Conservation (phyloP, 2,797 vertebrate species). For the Peromyscus eremicus region DNA sequence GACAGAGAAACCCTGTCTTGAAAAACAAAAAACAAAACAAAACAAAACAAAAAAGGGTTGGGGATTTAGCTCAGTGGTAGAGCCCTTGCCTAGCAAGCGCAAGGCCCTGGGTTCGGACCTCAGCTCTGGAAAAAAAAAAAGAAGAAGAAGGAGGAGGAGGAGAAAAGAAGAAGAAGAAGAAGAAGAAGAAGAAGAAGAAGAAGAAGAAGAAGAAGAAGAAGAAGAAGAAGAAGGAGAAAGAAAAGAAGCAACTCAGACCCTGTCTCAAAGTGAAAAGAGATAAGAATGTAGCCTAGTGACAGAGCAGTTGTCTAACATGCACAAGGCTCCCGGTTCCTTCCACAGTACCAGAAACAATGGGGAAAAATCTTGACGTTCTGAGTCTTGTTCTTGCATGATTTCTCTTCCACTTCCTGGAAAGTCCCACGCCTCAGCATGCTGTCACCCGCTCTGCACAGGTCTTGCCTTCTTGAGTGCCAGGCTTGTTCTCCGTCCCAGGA, state of each 20-base stretch:
- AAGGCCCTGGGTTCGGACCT: no score
- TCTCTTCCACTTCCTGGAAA: background rate
- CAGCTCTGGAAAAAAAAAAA: no score
- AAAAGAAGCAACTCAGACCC: background rate
- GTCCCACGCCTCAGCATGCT: background rate
- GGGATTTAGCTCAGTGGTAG: no score
- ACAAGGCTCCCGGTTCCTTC: background rate
- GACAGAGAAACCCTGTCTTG: no score
- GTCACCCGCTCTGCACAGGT: background rate
- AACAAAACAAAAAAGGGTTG: no score
- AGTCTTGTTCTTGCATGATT: background rate
- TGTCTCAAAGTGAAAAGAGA: background rate
- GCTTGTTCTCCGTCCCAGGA: background rate
- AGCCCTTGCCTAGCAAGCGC: no score
- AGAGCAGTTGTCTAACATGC: background rate
- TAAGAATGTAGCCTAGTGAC: background rate
- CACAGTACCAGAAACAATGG: background rate
- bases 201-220: no score
- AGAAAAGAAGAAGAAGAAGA: no score
- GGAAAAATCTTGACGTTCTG: background rate
- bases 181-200: no score
- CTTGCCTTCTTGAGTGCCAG: background rate
- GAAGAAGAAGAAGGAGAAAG: no score
- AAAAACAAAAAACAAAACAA: no score
- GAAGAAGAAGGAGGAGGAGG: no score